Percentiles rank a stretch among this genome's conserved stretches.
Conservation (phyloP, 1,140 invertebrate species). For the Leptopilina boulardi region DNA sequence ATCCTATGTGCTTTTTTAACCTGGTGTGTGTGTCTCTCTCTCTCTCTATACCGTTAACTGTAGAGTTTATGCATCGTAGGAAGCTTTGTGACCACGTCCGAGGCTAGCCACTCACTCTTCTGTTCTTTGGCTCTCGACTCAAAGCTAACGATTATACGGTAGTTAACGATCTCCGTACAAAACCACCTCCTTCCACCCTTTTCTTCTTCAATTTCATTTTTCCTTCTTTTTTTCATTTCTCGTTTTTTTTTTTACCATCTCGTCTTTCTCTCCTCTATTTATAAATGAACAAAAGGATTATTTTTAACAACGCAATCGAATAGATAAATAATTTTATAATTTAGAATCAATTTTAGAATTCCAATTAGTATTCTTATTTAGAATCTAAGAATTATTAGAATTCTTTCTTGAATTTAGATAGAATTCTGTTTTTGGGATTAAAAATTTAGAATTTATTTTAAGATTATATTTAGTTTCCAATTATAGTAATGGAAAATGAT, state of each 20-base stretch:
- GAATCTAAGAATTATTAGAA: too few relatives aligned
- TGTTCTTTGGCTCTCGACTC: constrained; percentile 47
- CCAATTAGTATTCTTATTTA: too few relatives aligned
- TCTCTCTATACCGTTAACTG: constrained; percentile 17
- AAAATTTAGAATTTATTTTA: too few relatives aligned
- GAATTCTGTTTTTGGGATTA: too few relatives aligned
- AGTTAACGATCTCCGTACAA: constrained; percentile 56
- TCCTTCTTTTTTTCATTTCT: neutral
- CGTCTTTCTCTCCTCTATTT: neutral
- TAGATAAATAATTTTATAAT: too few relatives aligned
- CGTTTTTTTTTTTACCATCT: neutral
- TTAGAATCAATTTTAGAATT: too few relatives aligned
- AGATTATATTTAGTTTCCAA: too few relatives aligned
- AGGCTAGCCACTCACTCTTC: constrained; percentile 22
- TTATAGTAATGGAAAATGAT: too few relatives aligned
- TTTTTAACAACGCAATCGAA: too few relatives aligned
- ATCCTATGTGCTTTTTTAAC: neutral
- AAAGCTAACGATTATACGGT: constrained; percentile 62
- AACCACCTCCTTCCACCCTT: constrained; percentile 38
- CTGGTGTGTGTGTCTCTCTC: too few relatives aligned
- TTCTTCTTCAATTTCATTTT: neutral
- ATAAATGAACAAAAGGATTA: neutral
- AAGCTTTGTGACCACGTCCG: constrained; percentile 30
- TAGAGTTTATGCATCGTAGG: constrained; percentile 19
- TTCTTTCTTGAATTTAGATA: too few relatives aligned